These are phyloP conservation scores for Luperina testacea DNA, from an alignment of 2,888 invertebrate species.

Conservation along the genomic window DNA sequence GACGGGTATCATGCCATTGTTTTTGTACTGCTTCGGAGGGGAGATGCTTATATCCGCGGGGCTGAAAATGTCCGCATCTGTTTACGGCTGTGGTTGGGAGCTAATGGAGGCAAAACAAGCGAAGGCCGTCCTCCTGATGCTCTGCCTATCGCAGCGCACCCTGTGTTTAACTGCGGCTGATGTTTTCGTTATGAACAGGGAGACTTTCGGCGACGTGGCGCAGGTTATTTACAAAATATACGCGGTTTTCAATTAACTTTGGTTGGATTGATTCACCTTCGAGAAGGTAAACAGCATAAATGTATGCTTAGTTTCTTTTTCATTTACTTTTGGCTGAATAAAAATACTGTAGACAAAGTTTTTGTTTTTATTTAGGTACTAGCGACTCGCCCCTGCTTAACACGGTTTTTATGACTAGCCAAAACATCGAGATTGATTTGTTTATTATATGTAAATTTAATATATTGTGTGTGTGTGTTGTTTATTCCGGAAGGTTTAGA, in stretches of 20 bases:
- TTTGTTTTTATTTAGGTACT: not conserved
- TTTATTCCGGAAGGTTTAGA: too few species aligned
- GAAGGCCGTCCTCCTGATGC: constrained; percentile 70
- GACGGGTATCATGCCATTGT: constrained; percentile 77
- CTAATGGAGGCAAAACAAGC: constrained; percentile 75
- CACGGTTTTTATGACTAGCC: not conserved
- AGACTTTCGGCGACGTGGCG: constrained; percentile 77
- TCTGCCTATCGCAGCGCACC: constrained; percentile 74
- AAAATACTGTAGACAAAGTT: not conserved
- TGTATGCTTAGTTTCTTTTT: constrained; percentile 23
- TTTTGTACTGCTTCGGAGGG: constrained; percentile 81
- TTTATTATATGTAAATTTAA: not conserved
- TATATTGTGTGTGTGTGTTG: not conserved
- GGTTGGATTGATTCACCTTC: constrained; percentile 15
- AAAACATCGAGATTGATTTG: not conserved
- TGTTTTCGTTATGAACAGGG: constrained; percentile 77
- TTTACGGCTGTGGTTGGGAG: constrained; percentile 79
- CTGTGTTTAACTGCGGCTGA: constrained; percentile 77
- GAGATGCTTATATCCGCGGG: constrained; percentile 77
- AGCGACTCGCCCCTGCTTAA: not conserved
- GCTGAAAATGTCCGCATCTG: constrained; percentile 70
- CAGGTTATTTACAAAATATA: constrained; percentile 81
- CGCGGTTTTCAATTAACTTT: constrained; percentile 77
- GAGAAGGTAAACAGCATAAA: constrained; percentile 20
- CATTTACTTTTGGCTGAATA: not conserved